Base-by-base conservation (phyloP, 1,140 invertebrate species). In the Hyposmocoma kahamanoa region DNA sequence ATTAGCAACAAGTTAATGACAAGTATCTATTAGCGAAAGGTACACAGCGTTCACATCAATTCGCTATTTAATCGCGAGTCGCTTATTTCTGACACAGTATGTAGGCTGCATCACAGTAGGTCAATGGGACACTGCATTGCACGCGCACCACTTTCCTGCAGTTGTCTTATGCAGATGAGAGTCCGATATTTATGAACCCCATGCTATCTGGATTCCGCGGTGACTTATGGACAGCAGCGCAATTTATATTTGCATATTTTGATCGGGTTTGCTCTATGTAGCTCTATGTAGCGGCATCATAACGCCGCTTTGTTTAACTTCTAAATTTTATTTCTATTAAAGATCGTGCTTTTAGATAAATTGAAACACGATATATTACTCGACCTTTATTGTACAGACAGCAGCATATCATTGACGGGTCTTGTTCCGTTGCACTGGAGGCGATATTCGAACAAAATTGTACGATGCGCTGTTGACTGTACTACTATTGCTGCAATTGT, bases 51-150 rank as follows among this genome's bases (percentile, higher is more conserved):
- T 38, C 62, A 58, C 53, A 57, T 68, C 55, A 64, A 65, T 64
- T 68, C 62, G 48, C 51, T 52, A 62, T 63, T 66, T 68, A 67
- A 67, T 71, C 62, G 57, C 57, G 48, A 61, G 63, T 63, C 60
- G 56, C 45, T 57, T 56, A 47, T 66, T 67, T 59, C 55, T 57
- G 56, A 47, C 66, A 51, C 56, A 45, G 67, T 64, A 71, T 72
- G 72, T 78, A 62, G 67, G 72, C 59, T 68, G 68, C 43, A 54
- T 45, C 42, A 67, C 64, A 68, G 68, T 82, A 53, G 75, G 79
- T 79, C 70, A 81, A 54, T 72, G 62, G 75, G 50, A 73, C 79
- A 53, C 44, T 32, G 26, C 39, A 22, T 47, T 32, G 50, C 51
- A 51, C 47, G 50, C 53, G 50, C 53, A 52, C 50, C 72, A 53